Conservation (phyloP, 2,888 invertebrate genomes). For the Limnephilus lunatus region DNA sequence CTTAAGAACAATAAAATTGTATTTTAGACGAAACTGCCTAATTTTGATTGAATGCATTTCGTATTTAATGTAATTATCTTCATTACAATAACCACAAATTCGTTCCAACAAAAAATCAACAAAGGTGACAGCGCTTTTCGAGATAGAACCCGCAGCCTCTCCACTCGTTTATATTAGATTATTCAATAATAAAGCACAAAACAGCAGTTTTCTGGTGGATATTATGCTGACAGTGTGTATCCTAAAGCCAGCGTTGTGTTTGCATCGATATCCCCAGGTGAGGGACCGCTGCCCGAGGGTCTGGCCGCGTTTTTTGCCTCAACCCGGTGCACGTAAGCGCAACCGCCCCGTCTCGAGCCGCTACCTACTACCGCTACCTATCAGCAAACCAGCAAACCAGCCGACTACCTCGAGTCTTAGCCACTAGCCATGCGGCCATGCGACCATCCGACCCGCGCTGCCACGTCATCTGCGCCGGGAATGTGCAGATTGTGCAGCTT, state of each 20-base stretch:
- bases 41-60: not conserved
- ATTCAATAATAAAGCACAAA: not conserved
- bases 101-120: not conserved
- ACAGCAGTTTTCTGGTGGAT: not conserved
- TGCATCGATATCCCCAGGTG: not conserved
- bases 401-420: not conserved
- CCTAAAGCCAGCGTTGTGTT: not conserved
- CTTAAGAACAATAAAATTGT: not conserved
- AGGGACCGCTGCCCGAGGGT: slow-evolving; percentile 9
- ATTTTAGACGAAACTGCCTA: not conserved
- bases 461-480: not conserved
- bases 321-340: slow-evolving; percentile 16
- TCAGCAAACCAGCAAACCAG: not conserved
- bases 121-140: not conserved
- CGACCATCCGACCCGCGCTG: not conserved
- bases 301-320: slow-evolving; percentile 22
- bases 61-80: too few species aligned
- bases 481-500: not conserved
- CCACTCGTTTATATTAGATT: not conserved
- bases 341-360: slow-evolving; percentile 24
- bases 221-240: not conserved
- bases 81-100: not conserved
- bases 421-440: not conserved
- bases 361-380: not conserved
- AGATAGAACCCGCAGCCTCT: not conserved